These are phyloP conservation scores for Plebejus anna DNA, from an alignment of 2,888 invertebrate genomes.

Conservation along the genomic window DNA sequence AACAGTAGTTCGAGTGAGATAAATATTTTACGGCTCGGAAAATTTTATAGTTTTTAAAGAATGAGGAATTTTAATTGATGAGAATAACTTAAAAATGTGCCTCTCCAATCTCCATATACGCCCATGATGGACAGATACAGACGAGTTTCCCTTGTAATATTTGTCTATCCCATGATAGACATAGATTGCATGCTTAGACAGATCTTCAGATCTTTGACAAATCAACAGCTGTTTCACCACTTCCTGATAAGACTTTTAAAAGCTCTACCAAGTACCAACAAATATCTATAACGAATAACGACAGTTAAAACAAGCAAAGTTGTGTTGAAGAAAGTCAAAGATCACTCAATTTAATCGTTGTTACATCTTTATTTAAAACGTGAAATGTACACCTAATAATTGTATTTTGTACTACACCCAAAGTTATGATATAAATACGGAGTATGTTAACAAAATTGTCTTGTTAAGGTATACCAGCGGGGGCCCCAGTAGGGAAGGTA, in stretches of 20 bases:
- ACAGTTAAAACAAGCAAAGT: not conserved
- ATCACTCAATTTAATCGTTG: not conserved
- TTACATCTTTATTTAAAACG: not conserved
- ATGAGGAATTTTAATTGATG: not conserved
- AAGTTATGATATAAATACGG: not conserved
- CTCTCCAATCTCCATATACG: not conserved
- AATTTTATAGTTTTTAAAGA: not conserved
- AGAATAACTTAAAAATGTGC: not conserved
- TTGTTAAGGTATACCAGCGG: conserved; percentile 32
- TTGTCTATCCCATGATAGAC: not conserved
- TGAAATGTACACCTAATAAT: not conserved
- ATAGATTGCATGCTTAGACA: too few species aligned
- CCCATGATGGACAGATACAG: not conserved
- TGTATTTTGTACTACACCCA: not conserved
- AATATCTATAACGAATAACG: too few species aligned
- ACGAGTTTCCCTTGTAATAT: not conserved
- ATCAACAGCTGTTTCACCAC: too few species aligned
- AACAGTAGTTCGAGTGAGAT: not conserved
- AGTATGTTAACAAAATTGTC: conserved; percentile 24
- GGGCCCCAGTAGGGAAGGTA: conserved; percentile 28
- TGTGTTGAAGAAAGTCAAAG: not conserved
- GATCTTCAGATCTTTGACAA: too few species aligned
- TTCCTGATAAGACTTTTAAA: too few species aligned
- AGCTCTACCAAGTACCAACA: too few species aligned
- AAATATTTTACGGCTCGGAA: not conserved